Conservation (phyloP, 2,113 vertebrate genomes). For the Nothocercus nigrocapillus region DNA sequence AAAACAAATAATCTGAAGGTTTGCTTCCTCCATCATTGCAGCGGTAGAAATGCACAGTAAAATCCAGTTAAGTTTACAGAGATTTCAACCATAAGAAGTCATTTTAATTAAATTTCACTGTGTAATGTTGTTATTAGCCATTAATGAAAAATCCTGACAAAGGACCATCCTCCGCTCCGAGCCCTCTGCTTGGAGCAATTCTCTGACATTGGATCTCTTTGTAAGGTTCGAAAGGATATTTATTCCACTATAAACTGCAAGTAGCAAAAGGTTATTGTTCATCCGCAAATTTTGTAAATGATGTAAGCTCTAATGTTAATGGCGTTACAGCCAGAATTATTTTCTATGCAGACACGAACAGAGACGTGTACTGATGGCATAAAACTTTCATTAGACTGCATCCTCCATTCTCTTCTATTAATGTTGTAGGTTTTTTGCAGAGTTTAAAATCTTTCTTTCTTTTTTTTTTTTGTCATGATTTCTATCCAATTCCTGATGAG, state of each 20-base stretch:
- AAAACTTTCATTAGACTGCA: background rate
- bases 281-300: background rate
- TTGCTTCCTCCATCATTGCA: background rate
- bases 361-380: background rate
- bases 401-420: background rate
- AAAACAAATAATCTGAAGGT: constrained; percentile 9
- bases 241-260: background rate
- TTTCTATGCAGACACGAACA: background rate
- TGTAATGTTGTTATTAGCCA: background rate
- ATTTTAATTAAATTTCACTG: background rate
- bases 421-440: background rate
- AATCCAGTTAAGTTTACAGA: background rate
- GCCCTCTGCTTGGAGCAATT: background rate
- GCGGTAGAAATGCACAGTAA: background rate
- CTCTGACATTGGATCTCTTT: background rate
- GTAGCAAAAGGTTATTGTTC: background rate
- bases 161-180: background rate
- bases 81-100: background rate
- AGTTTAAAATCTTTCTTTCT: background rate
- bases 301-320: background rate
- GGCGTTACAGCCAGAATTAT: background rate
- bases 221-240: background rate
- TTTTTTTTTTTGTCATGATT: background rate
- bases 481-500: background rate
- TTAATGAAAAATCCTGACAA: background rate